Conservation (phyloP, 2,797 vertebrate genomes). For the Poeciliopsis infans region DNA sequence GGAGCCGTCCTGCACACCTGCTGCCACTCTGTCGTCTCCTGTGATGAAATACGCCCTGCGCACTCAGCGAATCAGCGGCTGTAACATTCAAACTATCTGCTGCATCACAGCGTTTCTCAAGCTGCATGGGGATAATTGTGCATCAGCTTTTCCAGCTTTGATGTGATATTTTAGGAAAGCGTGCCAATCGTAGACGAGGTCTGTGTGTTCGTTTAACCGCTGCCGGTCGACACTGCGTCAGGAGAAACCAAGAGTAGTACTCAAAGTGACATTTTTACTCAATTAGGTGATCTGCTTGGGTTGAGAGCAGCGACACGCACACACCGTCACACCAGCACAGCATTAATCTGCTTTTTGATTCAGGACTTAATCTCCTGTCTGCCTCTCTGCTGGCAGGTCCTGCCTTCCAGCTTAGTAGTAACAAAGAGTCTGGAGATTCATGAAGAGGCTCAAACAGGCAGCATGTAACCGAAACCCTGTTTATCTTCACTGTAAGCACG, state of each 20-base stretch:
- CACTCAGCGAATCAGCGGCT: slow-evolving; percentile 32
- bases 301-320: slow-evolving; percentile 15
- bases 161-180: slow-evolving; percentile 41
- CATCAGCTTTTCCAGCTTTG: slow-evolving; percentile 42
- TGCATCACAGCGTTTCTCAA: slow-evolving; percentile 42
- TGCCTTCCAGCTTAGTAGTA: slow-evolving; percentile 67
- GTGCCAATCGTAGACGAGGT: slow-evolving; percentile 26
- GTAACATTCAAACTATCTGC: slow-evolving; percentile 43
- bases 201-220: slow-evolving; percentile 21
- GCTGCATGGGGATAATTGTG: slow-evolving; percentile 42
- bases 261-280: slow-evolving; percentile 38
- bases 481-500: slow-evolving; percentile 51
- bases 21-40: slow-evolving; percentile 51
- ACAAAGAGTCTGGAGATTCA: slow-evolving; percentile 67
- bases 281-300: slow-evolving; percentile 28
- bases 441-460: slow-evolving; percentile 55
- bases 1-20: slow-evolving; percentile 41
- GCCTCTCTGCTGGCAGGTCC: slow-evolving; percentile 64
- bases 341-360: slow-evolving; percentile 77
- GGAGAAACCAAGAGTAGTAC: slow-evolving; percentile 18
- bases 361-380: slow-evolving; percentile 75
- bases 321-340: slow-evolving; percentile 8
- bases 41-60: slow-evolving; percentile 35
- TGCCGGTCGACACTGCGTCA: slow-evolving; percentile 8
- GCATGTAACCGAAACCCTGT: slow-evolving; percentile 59